Conservation (phyloP, 2,888 invertebrate genomes). For the Chouioia cunea region DNA sequence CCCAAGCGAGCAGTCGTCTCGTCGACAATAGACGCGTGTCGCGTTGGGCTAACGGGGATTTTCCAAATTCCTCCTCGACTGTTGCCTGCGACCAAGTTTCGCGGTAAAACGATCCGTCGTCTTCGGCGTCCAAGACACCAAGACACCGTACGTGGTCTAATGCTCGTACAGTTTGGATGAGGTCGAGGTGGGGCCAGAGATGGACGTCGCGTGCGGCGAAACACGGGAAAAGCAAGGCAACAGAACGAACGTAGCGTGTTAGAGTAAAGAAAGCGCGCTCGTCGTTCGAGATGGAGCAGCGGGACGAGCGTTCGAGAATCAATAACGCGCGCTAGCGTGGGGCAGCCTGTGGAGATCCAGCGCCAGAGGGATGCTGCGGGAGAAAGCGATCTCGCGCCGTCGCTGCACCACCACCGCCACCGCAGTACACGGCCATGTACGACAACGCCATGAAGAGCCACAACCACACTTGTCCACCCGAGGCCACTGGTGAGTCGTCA, state of each 20-base stretch:
- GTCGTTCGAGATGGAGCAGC: background rate
- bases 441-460: slow-evolving; percentile 46
- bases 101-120: too few species aligned
- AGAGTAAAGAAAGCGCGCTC: too few species aligned
- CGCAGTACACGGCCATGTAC: background rate
- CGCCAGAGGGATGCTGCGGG: slow-evolving; percentile 16
- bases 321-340: slow-evolving; percentile 4
- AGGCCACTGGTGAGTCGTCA: slow-evolving; percentile 54
- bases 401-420: background rate
- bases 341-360: background rate
- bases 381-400: background rate
- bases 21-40: background rate
- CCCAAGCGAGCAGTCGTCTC: background rate
- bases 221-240: background rate
- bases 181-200: too few species aligned
- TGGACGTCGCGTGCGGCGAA: too few species aligned
- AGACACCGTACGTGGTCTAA: too few species aligned
- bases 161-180: too few species aligned
- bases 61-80: background rate
- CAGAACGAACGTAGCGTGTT: too few species aligned
- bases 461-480: slow-evolving; percentile 57
- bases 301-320: slow-evolving; percentile 1
- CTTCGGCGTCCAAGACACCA: too few species aligned
- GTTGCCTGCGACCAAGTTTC: too few species aligned
- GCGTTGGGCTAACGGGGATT: background rate